A percentile compares a stretch with the other conserved stretches of the same genome.
These are phyloP conservation scores for Lepus europaeus DNA, from an alignment of 2,113 vertebrate genomes.

Conservation along the genomic window DNA sequence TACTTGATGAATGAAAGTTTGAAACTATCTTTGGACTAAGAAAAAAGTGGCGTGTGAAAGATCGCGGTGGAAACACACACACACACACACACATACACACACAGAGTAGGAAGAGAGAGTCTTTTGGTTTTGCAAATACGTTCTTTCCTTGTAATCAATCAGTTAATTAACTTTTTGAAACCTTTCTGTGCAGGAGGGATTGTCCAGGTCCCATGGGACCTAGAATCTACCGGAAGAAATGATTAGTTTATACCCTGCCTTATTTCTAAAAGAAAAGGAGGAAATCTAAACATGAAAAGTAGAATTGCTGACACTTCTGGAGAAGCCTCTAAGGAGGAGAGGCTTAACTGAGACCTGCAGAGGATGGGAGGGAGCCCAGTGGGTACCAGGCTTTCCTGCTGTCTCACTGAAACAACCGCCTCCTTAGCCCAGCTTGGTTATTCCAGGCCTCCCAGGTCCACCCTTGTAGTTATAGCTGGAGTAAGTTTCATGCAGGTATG, in stretches of 20 bases:
- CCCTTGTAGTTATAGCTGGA: too few relatives aligned
- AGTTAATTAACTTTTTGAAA: slow-evolving; percentile 3
- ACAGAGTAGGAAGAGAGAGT: background rate
- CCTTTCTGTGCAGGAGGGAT: background rate
- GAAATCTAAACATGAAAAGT: background rate
- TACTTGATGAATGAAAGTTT: background rate
- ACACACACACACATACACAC: background rate
- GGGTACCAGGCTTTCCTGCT: background rate
- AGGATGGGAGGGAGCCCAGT: too few relatives aligned
- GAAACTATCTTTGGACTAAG: background rate
- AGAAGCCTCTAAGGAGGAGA: too few relatives aligned
- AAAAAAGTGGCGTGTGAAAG: background rate
- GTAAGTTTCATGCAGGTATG: background rate
- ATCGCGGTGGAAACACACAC: background rate
- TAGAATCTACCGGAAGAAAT: background rate
- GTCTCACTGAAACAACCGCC: background rate
- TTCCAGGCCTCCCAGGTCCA: background rate
- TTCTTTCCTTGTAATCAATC: background rate
- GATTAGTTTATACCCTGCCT: background rate
- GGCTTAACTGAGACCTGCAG: too few relatives aligned
- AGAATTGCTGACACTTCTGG: background rate
- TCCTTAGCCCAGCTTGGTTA: background rate
- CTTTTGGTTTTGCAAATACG: background rate
- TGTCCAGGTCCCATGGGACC: background rate
- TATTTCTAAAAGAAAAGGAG: background rate